Evolutionary conservation across 2,797 vertebrate genomes (phyloP).

Genomic region (Geranospiza caerulescens): DNA sequence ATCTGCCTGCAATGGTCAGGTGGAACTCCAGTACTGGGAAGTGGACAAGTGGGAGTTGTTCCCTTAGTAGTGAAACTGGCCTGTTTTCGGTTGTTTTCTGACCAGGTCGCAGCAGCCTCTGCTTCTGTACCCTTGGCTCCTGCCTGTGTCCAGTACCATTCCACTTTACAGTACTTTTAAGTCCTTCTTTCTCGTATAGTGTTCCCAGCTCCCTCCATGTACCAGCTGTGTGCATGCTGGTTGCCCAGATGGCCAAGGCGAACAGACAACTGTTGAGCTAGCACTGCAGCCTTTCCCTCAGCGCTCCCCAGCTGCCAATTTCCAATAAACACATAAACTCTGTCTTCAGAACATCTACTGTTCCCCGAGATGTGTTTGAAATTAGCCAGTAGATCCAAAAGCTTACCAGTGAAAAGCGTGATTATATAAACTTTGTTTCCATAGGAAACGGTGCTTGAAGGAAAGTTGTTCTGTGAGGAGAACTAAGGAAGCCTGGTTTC

Average conservation of each 20-base stretch:
- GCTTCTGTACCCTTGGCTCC: background rate
- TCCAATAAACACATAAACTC: background rate
- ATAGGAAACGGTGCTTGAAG: background rate
- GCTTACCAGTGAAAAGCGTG: background rate
- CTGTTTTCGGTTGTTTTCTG: background rate
- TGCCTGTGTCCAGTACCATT: accelerated
- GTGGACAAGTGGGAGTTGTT: background rate
- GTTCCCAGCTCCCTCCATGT: background rate
- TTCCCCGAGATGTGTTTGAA: background rate
- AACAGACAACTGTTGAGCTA: background rate
- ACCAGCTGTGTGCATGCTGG: background rate
- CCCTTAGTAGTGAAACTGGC: background rate
- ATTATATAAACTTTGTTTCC: constrained; percentile 40
- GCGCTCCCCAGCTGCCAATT: background rate
- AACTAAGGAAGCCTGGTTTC: background rate
- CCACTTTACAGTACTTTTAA: background rate
- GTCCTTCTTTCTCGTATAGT: background rate
- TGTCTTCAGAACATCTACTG: background rate
- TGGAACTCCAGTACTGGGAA: background rate
- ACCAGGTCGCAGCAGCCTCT: background rate
- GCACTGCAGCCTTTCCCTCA: background rate
- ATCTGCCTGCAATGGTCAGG: accelerated
- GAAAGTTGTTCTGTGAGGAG: background rate
- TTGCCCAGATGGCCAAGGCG: background rate
- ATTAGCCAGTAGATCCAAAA: background rate